Evolutionary conservation across 1,140 invertebrate genomes (phyloP), one percentile per base, ranked within the genome.

Genomic region (Diachasma alloeum): DNA sequence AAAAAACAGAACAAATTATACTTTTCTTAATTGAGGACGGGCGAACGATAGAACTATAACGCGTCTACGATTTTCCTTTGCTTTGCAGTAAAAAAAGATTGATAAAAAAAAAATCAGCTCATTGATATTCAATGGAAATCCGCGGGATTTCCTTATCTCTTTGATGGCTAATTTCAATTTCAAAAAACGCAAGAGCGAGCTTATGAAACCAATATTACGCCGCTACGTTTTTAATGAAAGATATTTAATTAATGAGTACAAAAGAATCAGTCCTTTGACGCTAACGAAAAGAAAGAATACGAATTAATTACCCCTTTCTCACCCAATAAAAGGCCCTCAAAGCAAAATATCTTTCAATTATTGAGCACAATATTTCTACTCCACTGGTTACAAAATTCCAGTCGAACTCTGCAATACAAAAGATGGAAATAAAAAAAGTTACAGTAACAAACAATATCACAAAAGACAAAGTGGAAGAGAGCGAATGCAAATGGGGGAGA

Each of bases 391-490:
- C 6, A 17, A n/a, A n/a, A 46, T 46, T 53, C 48, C 59, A 63
- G 19, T 63, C 24, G 2, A 17, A 63, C 10, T n/a, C n/a, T 24
- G 59, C 26, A 17, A 26, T 74, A 36, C 68, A 69, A 44, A 56
- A 69, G 53, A 19, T 69, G 26, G 5, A 19, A 59, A 71, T 19
- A 39, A 56, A 63, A n/a, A 68, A 68, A 67, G 4, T 15, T 39
- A 68, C 59, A 68, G 66, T 37, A 39, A 63, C 26, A 63, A 63
- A 63, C 59, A 63, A 63, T 63, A 63, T 63, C 59, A 63, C 59
- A 63, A 63, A 26, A 68, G 31, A 68, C 15, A 68, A 8, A 69
- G 66, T 68, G 42, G 59, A 74, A 66, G 17, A 68, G 44, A 68
- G 44, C 31, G 48, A 69, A 70, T 37, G 56, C 70, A 75, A 53